Percentiles rank a stretch among this genome's conserved stretches.
phyloP scores from a whole-genome alignment of 1,140 invertebrate genomes.

The Bombus ignitus region DNA sequence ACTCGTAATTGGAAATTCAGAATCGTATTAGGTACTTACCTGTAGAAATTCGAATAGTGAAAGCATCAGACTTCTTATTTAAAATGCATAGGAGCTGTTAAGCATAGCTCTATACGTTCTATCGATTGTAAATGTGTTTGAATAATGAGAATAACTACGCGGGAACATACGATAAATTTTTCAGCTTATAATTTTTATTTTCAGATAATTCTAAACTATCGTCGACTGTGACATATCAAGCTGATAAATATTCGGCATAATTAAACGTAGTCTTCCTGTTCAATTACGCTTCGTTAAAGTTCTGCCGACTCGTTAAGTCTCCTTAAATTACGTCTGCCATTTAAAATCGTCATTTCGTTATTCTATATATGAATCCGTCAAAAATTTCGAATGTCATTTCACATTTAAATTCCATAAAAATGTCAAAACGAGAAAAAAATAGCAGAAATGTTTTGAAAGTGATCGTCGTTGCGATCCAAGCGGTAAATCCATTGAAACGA shows the following conservation, averaged over 20 bases:
- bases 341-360: not conserved
- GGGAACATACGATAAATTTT: too few relatives aligned
- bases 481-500: not conserved
- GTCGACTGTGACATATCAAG: not conserved
- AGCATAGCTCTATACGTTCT: not conserved
- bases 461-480: too few relatives aligned
- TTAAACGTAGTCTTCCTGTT: not conserved
- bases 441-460: not conserved
- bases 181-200: not conserved
- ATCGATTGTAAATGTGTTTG: not conserved
- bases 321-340: not conserved
- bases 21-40: not conserved
- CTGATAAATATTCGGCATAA: not conserved
- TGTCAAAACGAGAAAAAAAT: not conserved
- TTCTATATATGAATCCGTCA: not conserved
- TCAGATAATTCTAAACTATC: too few relatives aligned
- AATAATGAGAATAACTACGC: not conserved
- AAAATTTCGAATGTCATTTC: not conserved
- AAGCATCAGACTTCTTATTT: not conserved
- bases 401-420: not conserved
- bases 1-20: not conserved
- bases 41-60: not conserved
- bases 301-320: slow-evolving; percentile 14
- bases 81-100: not conserved
- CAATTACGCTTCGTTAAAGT: slow-evolving; percentile 33